These are phyloP conservation scores for Melikaiella ostensackeni DNA, from an alignment of 2,888 invertebrate species.

Conservation along the genomic window DNA sequence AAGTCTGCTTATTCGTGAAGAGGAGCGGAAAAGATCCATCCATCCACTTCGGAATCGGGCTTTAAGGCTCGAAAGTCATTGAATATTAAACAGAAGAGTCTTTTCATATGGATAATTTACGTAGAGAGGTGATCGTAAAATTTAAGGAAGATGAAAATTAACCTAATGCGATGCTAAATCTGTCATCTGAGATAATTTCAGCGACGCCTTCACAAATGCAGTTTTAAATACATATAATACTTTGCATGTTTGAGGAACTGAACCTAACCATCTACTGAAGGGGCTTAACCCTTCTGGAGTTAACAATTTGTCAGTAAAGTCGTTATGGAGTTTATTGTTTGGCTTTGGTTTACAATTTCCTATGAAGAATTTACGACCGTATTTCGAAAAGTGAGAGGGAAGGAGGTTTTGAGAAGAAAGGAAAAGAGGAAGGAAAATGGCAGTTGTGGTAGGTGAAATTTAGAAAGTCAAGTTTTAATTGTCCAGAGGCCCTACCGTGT, in stretches of 20 bases:
- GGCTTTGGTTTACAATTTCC: slow-evolving; percentile 5
- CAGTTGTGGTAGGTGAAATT: slow-evolving; percentile 42
- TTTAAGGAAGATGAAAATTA: neutral
- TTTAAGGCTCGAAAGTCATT: slow-evolving; percentile 39
- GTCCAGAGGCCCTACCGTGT: slow-evolving; percentile 45
- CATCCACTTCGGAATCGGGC: slow-evolving; percentile 15
- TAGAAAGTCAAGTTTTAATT: slow-evolving; percentile 49
- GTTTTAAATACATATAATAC: neutral
- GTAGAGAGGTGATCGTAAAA: neutral
- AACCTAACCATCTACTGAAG: neutral
- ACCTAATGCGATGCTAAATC: slow-evolving; percentile 1
- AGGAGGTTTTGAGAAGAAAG: neutral
- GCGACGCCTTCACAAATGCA: neutral
- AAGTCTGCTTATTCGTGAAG: slow-evolving; percentile 6
- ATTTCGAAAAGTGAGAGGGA: neutral
- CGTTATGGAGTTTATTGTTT: neutral
- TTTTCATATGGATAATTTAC: slow-evolving; percentile 14
- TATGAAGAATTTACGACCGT: slow-evolving; percentile 29
- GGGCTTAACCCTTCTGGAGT: neutral
- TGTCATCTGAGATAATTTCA: neutral
- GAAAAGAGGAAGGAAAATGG: slow-evolving; percentile 20
- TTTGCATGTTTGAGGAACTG: neutral
- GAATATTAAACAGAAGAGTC: slow-evolving; percentile 48
- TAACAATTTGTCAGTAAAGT: neutral
- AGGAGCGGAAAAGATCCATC: slow-evolving; percentile 23